These are phyloP conservation scores for Dexiosoma caninum DNA, from an alignment of 2,888 invertebrate genomes.

Conservation along the genomic window DNA sequence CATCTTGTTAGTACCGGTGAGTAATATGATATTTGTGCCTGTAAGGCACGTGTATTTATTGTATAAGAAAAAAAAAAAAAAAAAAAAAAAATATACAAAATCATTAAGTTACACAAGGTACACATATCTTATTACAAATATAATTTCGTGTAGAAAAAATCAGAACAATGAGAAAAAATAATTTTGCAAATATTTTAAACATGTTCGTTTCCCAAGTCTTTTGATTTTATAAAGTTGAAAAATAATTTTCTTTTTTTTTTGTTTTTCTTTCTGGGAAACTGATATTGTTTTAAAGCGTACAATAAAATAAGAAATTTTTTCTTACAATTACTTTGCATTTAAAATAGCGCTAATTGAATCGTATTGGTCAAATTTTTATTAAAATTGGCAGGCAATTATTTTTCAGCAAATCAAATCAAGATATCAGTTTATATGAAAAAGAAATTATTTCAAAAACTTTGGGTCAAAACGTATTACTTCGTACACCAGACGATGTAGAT, in stretches of 20 bases:
- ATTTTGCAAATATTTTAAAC: neutral
- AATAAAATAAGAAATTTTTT: too few relatives aligned
- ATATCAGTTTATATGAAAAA: too few relatives aligned
- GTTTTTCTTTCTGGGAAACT: neutral
- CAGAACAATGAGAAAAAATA: conserved; percentile 28
- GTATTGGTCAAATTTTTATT: too few relatives aligned
- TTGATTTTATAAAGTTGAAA: too few relatives aligned
- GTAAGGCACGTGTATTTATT: conserved; percentile 56
- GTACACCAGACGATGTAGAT: too few relatives aligned
- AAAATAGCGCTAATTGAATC: too few relatives aligned
- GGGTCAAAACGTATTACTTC: too few relatives aligned
- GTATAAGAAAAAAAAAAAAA: conserved; percentile 6
- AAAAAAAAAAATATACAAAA: conserved; percentile 26
- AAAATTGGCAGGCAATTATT: too few relatives aligned
- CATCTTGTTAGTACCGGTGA: conserved; percentile 75
- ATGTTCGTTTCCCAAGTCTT: conserved; percentile 32
- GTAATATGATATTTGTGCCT: conserved; percentile 67
- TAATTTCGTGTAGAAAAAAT: conserved; percentile 44
- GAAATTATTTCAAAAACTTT: too few relatives aligned
- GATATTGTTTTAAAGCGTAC: neutral
- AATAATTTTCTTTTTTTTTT: too few relatives aligned
- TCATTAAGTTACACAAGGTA: conserved; percentile 54
- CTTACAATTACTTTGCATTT: too few relatives aligned
- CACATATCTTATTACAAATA: conserved; percentile 58
- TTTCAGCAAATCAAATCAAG: too few relatives aligned